These are phyloP conservation scores for Elephantulus edwardii DNA, from an alignment of 2,113 vertebrate species.

Conservation along the genomic window DNA sequence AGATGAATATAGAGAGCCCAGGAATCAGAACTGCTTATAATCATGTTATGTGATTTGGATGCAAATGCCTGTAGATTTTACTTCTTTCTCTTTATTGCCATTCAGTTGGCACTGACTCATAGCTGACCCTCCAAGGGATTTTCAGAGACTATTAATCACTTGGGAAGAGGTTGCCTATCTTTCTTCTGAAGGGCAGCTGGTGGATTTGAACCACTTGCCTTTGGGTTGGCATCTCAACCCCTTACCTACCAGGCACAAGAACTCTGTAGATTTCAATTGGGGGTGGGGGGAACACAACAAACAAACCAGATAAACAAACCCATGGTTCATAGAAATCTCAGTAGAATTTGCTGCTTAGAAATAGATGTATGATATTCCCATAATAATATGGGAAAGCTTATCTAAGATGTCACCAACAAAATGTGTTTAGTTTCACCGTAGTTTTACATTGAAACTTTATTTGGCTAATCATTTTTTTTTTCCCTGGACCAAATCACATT, in stretches of 20 bases:
- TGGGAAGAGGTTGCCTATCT: too few relatives aligned
- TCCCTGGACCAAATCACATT: not conserved
- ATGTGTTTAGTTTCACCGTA: not conserved
- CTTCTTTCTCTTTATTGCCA: too few relatives aligned
- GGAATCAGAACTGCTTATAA: not conserved
- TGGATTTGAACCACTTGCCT: too few relatives aligned
- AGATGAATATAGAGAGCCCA: not conserved
- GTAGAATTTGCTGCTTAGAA: not conserved
- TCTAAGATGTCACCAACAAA: not conserved
- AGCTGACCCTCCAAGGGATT: too few relatives aligned
- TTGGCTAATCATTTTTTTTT: not conserved
- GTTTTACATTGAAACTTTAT: not conserved
- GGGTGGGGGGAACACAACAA: too few relatives aligned
- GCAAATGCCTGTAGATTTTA: not conserved
- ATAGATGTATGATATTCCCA: too few relatives aligned
- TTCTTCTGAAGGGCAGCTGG: too few relatives aligned
- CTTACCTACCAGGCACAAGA: too few relatives aligned
- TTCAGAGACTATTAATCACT: too few relatives aligned
- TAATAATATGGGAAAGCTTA: not conserved
- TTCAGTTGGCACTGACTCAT: too few relatives aligned
- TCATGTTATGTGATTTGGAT: not conserved
- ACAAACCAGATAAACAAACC: not conserved
- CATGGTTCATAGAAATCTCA: not conserved
- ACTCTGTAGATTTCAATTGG: too few relatives aligned
- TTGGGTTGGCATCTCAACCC: too few relatives aligned